These are phyloP conservation scores for Romanogobio albipinnatus DNA, from an alignment of 2,113 vertebrate genomes.

Conservation along the genomic window DNA sequence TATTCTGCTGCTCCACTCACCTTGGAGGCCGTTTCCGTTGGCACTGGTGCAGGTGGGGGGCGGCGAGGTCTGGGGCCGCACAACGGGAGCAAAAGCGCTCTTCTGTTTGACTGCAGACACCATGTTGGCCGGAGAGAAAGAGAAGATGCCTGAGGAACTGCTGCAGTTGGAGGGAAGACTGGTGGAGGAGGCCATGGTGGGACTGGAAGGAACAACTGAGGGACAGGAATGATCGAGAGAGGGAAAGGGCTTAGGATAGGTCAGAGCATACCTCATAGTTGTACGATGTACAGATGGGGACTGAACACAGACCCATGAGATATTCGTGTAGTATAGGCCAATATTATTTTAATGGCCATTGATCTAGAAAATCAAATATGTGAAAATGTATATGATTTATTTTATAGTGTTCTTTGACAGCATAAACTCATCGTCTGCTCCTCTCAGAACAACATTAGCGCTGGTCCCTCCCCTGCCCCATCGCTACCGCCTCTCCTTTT, in stretches of 20 bases:
- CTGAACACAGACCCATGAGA: slow-evolving; percentile 62
- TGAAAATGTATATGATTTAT: not conserved
- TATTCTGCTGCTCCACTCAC: slow-evolving; percentile 68
- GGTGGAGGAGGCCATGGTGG: slow-evolving; percentile 97
- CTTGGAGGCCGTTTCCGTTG: slow-evolving; percentile 98
- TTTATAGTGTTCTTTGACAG: not conserved
- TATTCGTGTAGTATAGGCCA: not conserved
- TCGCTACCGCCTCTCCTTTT: slow-evolving; percentile 66
- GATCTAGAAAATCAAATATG: too few relatives aligned
- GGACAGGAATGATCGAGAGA: slow-evolving; percentile 43
- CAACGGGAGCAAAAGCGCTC: slow-evolving; percentile 96
- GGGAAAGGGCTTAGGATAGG: not conserved
- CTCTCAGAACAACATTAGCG: not conserved
- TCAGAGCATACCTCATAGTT: slow-evolving; percentile 30
- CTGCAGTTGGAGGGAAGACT: slow-evolving; percentile 97
- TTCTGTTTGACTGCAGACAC: slow-evolving; percentile 99
- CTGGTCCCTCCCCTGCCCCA: slow-evolving; percentile 58
- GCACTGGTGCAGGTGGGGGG: slow-evolving; percentile 97
- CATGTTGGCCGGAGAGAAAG: slow-evolving; percentile 99
- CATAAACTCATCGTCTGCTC: not conserved
- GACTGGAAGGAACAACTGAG: slow-evolving; percentile 95
- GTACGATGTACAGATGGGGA: slow-evolving; percentile 59
- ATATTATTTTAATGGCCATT: not conserved
- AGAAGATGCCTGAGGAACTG: slow-evolving; percentile 97
- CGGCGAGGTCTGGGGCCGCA: slow-evolving; percentile 94